These are phyloP conservation scores for Botrylloides violaceus DNA, from an alignment of 23 tunicate species.

Conservation along the genomic window DNA sequence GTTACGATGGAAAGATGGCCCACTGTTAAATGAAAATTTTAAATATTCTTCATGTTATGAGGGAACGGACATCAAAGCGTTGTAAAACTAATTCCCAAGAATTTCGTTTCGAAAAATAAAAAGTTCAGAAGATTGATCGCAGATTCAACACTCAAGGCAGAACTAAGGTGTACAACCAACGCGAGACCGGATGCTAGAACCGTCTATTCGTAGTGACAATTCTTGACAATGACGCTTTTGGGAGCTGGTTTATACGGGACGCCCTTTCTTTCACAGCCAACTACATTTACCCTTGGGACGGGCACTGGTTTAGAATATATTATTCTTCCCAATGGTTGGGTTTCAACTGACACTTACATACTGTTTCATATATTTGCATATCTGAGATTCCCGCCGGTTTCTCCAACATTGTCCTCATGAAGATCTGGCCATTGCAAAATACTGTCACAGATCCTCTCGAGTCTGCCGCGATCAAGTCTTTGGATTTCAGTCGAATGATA, in stretches of 20 bases:
- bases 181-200: too few relatives aligned
- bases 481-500: conserved; percentile 54
- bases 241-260: too few relatives aligned
- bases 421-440: conserved; percentile 91
- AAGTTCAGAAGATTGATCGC: too few relatives aligned
- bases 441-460: conserved; percentile 70
- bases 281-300: neutral
- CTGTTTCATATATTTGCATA: conserved; percentile 56
- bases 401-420: conserved; percentile 37
- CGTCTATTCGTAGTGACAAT: too few relatives aligned
- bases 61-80: too few relatives aligned
- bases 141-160: too few relatives aligned
- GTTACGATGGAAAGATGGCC: conserved; percentile 53
- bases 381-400: conserved; percentile 65
- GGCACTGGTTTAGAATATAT: conserved; percentile 1
- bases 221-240: too few relatives aligned
- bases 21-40: conserved; percentile 42
- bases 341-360: conserved; percentile 65
- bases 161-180: too few relatives aligned
- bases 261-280: too few relatives aligned
- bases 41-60: too few relatives aligned
- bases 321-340: neutral
- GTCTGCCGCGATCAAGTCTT: conserved; percentile 80
- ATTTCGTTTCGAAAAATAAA: too few relatives aligned
- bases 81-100: too few relatives aligned